Conservation (phyloP, 2,888 invertebrate genomes). For the Xylophagus ater region DNA sequence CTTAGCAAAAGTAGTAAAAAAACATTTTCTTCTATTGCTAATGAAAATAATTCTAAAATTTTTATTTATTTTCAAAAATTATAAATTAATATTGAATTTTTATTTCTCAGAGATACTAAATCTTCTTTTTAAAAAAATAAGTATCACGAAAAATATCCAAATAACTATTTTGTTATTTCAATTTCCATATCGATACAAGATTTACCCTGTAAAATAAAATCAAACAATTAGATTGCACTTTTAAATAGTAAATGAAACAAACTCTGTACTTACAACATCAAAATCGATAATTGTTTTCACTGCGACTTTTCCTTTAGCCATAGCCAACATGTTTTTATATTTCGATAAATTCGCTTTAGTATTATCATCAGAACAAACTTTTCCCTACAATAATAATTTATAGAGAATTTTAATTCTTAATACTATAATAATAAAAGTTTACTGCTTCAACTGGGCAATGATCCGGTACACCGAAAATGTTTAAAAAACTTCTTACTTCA, state of each 20-base stretch:
- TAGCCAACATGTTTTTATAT: slow-evolving; percentile 37
- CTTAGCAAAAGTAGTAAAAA: too few relatives aligned
- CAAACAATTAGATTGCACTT: not conserved
- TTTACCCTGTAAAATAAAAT: slow-evolving; percentile 27
- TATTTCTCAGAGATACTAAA: too few relatives aligned
- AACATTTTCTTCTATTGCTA: too few relatives aligned
- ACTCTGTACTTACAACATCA: slow-evolving; percentile 35
- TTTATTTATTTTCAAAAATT: too few relatives aligned
- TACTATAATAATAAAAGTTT: not conserved
- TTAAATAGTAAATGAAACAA: not conserved
- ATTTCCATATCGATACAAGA: slow-evolving; percentile 32
- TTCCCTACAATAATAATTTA: slow-evolving; percentile 22
- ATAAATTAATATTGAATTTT: too few relatives aligned
- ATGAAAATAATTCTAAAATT: too few relatives aligned
- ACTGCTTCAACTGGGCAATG: slow-evolving; percentile 38
- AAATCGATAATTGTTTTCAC: slow-evolving; percentile 34
- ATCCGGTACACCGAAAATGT: slow-evolving; percentile 35
- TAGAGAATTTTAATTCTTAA: not conserved
- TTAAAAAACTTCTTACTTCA: slow-evolving; percentile 28
- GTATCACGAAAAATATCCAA: too few relatives aligned
- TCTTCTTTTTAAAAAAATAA: too few relatives aligned
- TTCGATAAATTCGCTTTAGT: slow-evolving; percentile 36
- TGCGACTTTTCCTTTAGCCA: slow-evolving; percentile 36
- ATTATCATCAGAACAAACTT: slow-evolving; percentile 32
- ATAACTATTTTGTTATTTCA: slow-evolving; percentile 31